Evolutionary conservation across 2,797 vertebrate species (phyloP), one percentile per base, ranked within the genome.

Genomic region (Acipenser ruthenus): DNA sequence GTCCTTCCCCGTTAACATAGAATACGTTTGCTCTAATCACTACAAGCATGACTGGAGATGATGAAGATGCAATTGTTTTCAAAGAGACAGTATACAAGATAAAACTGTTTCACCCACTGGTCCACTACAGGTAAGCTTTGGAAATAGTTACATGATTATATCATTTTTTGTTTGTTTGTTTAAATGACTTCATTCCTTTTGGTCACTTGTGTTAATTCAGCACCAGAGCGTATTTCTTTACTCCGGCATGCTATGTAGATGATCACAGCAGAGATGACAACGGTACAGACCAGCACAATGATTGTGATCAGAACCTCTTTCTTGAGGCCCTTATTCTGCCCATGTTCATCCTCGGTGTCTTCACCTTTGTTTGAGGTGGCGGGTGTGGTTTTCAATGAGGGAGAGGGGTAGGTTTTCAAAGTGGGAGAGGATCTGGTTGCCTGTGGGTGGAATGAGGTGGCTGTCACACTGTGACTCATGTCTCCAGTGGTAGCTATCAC

Each of bases 141-240:
- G 18, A 18, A 18, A 18, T 18, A 18, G 18, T 18, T 18, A 18
- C 18, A 18, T 18, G 18, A 18, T 18, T 18, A 18, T 18, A 18
- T 18, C 18, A 18, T 18, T 18, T 18, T 18, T 18, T 18, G 18
- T 18, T 18, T 18, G 18, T 18, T 18, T 18, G 4, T 55, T 10
- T 83, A 87, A 67, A 88, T 75, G 67, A 84, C 82, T 47, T 78
- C 78, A 72, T 83, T 72, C 37, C 64, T 82, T 37, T 76, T 84
- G 69, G 73, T 76, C 62, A 78, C 74, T 47, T 50, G 66, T 6
- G 63, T 61, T 59, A 89, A 79, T 55, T 84, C 67, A 65, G 76
- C 74, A n/a, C 75, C 84, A 49, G 79, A 85, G 18, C 69, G 79
- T 69, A 73, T 89, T 49, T 77, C 87, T 60, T 70, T 86, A 69